These are phyloP conservation scores for Heterotilapia buettikoferi DNA, from an alignment of 2,113 vertebrate species.

Conservation along the genomic window DNA sequence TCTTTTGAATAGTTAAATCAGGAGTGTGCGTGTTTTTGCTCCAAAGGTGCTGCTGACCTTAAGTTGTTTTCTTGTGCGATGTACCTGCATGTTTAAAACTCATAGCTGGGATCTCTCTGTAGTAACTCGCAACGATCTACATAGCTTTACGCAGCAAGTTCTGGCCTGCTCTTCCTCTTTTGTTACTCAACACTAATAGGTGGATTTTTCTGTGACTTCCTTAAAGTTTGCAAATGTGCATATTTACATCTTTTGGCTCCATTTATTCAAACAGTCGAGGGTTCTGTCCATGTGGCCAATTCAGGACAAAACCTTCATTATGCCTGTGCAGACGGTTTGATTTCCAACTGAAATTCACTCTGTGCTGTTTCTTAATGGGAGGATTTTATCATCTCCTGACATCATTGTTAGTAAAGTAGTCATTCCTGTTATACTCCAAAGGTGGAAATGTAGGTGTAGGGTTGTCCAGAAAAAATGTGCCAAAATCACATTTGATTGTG, in stretches of 20 bases:
- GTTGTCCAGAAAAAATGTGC: neutral
- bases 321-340: neutral
- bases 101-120: neutral
- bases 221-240: neutral
- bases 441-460: neutral
- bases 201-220: neutral
- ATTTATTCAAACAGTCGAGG: neutral
- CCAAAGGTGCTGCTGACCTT: neutral
- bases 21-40: neutral
- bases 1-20: neutral
- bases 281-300: neutral
- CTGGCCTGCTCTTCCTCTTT: neutral
- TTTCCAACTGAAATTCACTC: neutral
- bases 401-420: neutral
- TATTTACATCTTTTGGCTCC: neutral
- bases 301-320: neutral
- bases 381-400: neutral
- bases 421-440: neutral
- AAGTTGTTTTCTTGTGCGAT: neutral
- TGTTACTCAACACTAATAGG: neutral
- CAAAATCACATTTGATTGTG: neutral
- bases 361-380: neutral
- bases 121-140: neutral
- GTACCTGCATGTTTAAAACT: neutral
- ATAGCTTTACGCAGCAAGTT: constrained; percentile 16